Percentiles rank a stretch among this genome's conserved stretches.
These are phyloP conservation scores for Axea sp. DNA, from an alignment of 2,888 invertebrate species.

Conservation along the genomic window DNA sequence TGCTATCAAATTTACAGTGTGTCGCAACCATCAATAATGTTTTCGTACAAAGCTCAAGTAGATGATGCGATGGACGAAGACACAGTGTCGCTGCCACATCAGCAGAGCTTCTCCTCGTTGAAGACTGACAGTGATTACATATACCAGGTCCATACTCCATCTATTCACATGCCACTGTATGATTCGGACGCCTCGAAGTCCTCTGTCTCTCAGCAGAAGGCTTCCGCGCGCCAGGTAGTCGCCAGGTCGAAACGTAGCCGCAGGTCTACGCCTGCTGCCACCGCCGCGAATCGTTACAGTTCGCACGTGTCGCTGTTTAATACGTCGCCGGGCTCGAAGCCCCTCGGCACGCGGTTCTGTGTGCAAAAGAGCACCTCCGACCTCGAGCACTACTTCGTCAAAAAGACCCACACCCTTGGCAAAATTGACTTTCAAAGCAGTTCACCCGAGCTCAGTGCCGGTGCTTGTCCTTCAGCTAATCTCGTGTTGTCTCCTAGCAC, in stretches of 20 bases:
- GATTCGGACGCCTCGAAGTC: conserved; percentile 71
- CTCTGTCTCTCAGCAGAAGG: conserved; percentile 66
- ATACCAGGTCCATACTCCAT: conserved; percentile 83
- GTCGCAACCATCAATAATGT: conserved; percentile 87
- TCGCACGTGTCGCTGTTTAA: conserved; percentile 69
- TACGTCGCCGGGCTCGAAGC: conserved; percentile 68
- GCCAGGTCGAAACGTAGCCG: conserved; percentile 68
- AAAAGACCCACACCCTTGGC: conserved; percentile 65
- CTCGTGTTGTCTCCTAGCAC: conserved; percentile 67
- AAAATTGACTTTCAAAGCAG: conserved; percentile 67
- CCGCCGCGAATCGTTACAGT: conserved; percentile 65
- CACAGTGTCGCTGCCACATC: conserved; percentile 87
- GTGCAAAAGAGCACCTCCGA: conserved; percentile 67
- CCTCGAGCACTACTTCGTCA: conserved; percentile 65
- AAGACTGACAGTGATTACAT: conserved; percentile 88
- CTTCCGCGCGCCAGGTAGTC: conserved; percentile 62
- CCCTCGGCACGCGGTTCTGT: conserved; percentile 62
- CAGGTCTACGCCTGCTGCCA: conserved; percentile 48
- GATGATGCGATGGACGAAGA: conserved; percentile 89
- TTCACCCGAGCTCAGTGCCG: conserved; percentile 67
- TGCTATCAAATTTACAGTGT: conserved; percentile 82
- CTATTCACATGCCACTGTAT: conserved; percentile 76
- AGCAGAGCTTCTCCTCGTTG: conserved; percentile 87
- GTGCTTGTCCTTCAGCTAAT: conserved; percentile 51
- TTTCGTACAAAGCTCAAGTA: conserved; percentile 89